Conservation (phyloP, 92 coral and sea anemone species). For the Pocillopora meandrina region DNA sequence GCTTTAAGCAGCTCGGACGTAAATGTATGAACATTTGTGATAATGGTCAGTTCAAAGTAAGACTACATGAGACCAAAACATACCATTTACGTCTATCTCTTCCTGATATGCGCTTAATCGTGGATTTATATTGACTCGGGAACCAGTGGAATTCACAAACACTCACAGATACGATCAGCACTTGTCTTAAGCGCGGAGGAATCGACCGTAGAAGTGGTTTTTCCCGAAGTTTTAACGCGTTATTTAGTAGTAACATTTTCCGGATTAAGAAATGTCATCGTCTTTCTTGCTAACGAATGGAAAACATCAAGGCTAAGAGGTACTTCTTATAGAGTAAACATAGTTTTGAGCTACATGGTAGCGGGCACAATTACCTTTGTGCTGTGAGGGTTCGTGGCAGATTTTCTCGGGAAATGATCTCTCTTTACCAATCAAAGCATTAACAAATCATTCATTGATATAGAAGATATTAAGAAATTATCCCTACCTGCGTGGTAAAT, state of each 20-base stretch:
- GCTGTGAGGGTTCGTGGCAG: not conserved
- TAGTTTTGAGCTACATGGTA: no score
- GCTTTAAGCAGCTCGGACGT: constrained; percentile 31
- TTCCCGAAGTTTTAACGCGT: no score
- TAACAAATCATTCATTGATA: not conserved
- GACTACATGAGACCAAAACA: not conserved
- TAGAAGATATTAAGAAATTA: not conserved
- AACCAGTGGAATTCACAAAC: not conserved
- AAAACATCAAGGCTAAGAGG: no score
- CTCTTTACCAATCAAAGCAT: not conserved
- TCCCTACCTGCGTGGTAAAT: not conserved
- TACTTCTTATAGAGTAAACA: no score
- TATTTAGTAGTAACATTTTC: no score
- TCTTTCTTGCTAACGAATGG: no score
- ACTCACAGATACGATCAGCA: not conserved
- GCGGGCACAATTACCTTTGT: not conserved
- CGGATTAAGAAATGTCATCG: no score
- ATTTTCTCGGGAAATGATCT: not conserved
- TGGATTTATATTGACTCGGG: not conserved
- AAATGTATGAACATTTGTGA: not conserved
- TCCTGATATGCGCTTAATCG: constrained; percentile 14
- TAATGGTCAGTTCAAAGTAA: not conserved
- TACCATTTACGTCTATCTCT: not conserved
- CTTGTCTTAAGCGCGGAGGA: not conserved
- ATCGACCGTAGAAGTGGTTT: no score